These are phyloP conservation scores for Brachionus asplanchnoidis DNA, from an alignment of 1,140 invertebrate genomes.

Conservation along the genomic window DNA sequence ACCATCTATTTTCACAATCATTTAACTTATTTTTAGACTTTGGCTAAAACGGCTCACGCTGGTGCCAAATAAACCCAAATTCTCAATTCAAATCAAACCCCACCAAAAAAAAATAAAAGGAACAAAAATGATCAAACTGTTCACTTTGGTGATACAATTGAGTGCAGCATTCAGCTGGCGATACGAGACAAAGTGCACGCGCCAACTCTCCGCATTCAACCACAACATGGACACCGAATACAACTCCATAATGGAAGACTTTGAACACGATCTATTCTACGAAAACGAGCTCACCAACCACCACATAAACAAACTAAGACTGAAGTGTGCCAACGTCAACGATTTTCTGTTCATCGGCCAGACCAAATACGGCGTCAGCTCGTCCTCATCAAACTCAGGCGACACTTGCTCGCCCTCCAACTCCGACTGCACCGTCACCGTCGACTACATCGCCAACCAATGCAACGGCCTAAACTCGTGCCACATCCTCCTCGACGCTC, in stretches of 20 bases:
- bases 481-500: background rate
- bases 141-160: background rate
- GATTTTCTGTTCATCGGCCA: constrained; percentile 37
- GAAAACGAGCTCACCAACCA: background rate
- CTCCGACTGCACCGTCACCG: background rate
- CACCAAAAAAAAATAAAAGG: background rate
- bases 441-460: constrained; percentile 35
- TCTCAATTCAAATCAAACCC: too few relatives aligned
- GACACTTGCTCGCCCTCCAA: background rate
- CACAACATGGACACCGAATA: background rate
- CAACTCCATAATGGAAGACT: constrained; percentile 18
- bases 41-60: too few relatives aligned
- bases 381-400: too few relatives aligned
- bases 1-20: too few relatives aligned
- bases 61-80: too few relatives aligned
- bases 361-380: background rate
- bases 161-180: background rate
- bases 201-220: background rate
- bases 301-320: background rate
- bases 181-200: constrained; percentile 24
- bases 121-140: background rate
- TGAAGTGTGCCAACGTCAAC: constrained; percentile 26
- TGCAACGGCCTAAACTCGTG: constrained; percentile 25
- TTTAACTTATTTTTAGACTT: too few relatives aligned
- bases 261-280: constrained; percentile 2